These are phyloP conservation scores for Halcyon senegalensis DNA, from an alignment of 2,113 vertebrate species.

Conservation along the genomic window DNA sequence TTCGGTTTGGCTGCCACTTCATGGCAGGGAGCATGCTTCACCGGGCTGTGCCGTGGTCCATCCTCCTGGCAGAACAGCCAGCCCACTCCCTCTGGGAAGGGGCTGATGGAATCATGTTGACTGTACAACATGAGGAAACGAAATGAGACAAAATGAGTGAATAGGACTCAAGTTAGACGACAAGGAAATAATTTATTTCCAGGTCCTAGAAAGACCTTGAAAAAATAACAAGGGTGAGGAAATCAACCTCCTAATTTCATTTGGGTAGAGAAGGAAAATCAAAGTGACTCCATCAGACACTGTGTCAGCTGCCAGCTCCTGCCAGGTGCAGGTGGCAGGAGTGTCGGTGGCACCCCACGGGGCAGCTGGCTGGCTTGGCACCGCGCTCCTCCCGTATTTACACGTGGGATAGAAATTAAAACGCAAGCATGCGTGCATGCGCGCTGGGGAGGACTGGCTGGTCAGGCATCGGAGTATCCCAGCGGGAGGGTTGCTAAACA, in stretches of 20 bases:
- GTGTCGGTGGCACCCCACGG: rapidly evolving
- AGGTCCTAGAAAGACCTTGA: conserved; percentile 63
- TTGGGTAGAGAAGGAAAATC: conserved; percentile 27
- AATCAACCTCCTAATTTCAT: conserved; percentile 48
- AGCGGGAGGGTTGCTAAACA: neutral
- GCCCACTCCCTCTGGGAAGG: neutral
- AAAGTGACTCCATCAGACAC: neutral
- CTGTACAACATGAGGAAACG: rapidly evolving
- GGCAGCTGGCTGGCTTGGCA: neutral
- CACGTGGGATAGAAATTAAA: neutral
- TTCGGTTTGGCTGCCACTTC: neutral
- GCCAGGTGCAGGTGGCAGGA: neutral
- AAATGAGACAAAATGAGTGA: neutral
- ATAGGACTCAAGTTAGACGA: neutral
- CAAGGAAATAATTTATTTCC: conserved; percentile 73
- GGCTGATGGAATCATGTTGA: rapidly evolving
- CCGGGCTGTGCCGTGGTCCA: rapidly evolving
- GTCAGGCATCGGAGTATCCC: neutral
- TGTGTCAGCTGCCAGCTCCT: neutral
- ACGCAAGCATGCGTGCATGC: neutral
- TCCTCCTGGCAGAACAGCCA: neutral
- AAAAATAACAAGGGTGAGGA: conserved; percentile 49
- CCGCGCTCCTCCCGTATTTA: neutral
- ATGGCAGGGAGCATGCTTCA: rapidly evolving
- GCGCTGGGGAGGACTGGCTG: neutral